Evolutionary conservation across 2,888 invertebrate genomes (phyloP).

Genomic region (Linyphia triangularis): DNA sequence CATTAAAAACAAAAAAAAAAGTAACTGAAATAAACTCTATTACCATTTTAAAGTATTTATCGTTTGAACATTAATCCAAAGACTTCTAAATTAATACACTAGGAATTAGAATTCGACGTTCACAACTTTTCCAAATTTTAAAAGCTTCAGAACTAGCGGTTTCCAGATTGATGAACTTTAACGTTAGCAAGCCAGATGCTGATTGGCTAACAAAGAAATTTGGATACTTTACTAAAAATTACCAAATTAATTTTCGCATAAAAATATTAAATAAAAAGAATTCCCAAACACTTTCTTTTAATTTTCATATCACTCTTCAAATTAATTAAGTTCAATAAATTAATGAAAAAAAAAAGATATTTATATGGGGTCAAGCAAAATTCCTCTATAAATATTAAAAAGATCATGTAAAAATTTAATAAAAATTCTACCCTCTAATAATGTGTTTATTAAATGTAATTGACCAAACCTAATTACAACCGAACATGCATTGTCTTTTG

Average conservation of each 20-base stretch:
- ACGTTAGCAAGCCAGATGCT: constrained; percentile 14
- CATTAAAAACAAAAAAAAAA: not conserved
- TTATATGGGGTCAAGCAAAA: no score
- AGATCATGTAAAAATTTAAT: no score
- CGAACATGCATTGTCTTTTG: no score
- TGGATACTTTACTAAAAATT: not conserved
- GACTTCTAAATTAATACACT: constrained; percentile 7
- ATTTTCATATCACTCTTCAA: no score
- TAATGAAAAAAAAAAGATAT: no score
- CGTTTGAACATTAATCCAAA: not conserved
- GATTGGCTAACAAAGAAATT: constrained; percentile 34
- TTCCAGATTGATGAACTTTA: constrained; percentile 17
- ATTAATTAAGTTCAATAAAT: no score
- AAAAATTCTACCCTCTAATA: no score
- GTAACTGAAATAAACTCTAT: not conserved
- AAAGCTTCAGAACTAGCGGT: not conserved
- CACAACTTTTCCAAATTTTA: not conserved
- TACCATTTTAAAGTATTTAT: not conserved
- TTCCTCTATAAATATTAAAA: no score
- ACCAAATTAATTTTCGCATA: not conserved
- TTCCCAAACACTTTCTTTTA: not conserved
- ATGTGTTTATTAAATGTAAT: no score
- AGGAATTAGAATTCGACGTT: not conserved
- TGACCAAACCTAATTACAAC: no score
- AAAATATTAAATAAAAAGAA: not conserved